phyloP scores from a whole-genome alignment of 2,888 invertebrate species.

The Lepidocyrtinus sp. region DNA sequence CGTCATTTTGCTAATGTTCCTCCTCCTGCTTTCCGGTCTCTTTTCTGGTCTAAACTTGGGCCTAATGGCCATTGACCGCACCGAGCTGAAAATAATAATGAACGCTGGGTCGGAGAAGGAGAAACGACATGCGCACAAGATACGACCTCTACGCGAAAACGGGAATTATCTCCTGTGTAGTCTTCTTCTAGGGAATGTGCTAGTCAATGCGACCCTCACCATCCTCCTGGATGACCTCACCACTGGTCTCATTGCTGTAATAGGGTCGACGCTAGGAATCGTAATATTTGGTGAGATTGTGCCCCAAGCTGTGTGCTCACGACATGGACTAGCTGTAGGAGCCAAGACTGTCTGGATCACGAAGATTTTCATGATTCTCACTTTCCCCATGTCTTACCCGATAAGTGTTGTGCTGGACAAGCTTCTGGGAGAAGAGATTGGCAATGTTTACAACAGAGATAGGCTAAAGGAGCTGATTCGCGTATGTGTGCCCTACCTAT shows the following conservation, averaged over 20 bases:
- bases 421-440: slow-evolving; percentile 96
- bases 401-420: slow-evolving; percentile 90
- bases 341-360: slow-evolving; percentile 95
- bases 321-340: slow-evolving; percentile 95
- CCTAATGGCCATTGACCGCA: slow-evolving; percentile 85
- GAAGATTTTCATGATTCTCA: slow-evolving; percentile 92
- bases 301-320: slow-evolving; percentile 91
- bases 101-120: slow-evolving; percentile 85
- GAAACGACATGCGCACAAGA: slow-evolving; percentile 86
- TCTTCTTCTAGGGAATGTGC: slow-evolving; percentile 84
- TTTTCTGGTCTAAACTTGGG: slow-evolving; percentile 96
- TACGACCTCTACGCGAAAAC: slow-evolving; percentile 92
- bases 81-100: slow-evolving; percentile 93
- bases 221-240: slow-evolving; percentile 95
- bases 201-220: slow-evolving; percentile 98
- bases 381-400: slow-evolving; percentile 94
- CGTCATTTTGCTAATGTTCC: slow-evolving; percentile 79
- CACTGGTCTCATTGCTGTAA: slow-evolving; percentile 84
- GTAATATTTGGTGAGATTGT: slow-evolving; percentile 98
- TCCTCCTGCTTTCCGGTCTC: slow-evolving; percentile 91
- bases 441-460: slow-evolving; percentile 96
- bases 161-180: slow-evolving; percentile 96
- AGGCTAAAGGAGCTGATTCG: slow-evolving; percentile 95
- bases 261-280: slow-evolving; percentile 92
- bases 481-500: too few species aligned